Evolutionary conservation across 2,797 vertebrate genomes (phyloP), one percentile per base, ranked within the genome.

Genomic region (Pelobates cultripes): DNA sequence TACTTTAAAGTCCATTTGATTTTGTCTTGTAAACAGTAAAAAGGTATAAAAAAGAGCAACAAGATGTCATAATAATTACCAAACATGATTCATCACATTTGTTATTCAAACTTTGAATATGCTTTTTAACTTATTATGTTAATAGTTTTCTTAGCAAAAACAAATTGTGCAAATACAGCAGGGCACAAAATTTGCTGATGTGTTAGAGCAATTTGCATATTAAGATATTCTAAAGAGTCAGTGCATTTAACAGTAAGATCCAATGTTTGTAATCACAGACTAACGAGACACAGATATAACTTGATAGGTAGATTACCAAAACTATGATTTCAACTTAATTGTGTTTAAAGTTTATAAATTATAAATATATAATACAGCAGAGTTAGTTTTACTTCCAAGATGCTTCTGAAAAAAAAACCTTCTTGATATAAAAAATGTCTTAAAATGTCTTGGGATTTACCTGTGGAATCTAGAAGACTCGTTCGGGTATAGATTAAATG

Each of bases 151-250:
- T 68, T 61, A 61, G 79, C 66, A 70, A 70, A 81, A 70, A 75
- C 70, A 70, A 81, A 81, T 75, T 47, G 66, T 75, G 73, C 79
- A 8, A 63, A 81, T 70, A 47, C 79, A 81, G 79, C 73, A 63
- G 43, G 13, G 55, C 43, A 40, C 12, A 17, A 41, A 63, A 61
- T 28, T 43, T 75, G 72, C 79, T 70, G 79, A 79, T 79, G 70
- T 66, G 70, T 64, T 72, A 17, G 15, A 43, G 42, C 66, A n/a
- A 17, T 63, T 43, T 55, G 70, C 60, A 79, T n/a, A 14, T 43
- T 51, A 69, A 81, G 73, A 47, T 75, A n/a, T 80, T 70, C 43
- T 41, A 45, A 17, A 64, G 43, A 68, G 43, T 70, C 64, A 47
- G 51, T 14, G 17, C 43, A 63, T 70, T 47, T 51, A 75, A n/a